Base-by-base conservation (phyloP, 2,888 invertebrate genomes). In the Eristalinus sepulchralis region DNA sequence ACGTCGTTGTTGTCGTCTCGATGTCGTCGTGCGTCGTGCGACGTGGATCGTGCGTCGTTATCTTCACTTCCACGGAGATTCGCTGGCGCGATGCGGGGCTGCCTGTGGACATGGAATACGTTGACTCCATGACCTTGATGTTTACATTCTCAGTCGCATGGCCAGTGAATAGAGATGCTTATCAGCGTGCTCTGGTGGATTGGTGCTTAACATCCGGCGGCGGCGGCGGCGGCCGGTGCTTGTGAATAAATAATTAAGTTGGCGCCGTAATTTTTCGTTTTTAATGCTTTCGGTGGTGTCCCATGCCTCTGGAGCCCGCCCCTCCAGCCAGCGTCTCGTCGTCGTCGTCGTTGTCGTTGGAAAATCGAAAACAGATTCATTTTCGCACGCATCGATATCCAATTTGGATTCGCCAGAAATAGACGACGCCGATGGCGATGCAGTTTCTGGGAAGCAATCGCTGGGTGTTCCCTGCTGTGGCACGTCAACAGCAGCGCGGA, bases 61-160 rank as follows among this genome's bases (percentile, higher is more conserved):
- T 47, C 47, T 47, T 8, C 47, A 17, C 17, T 5, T 27, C 27
- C 2, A 27, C 47, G 17, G 9, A 47, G 47, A 47, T 47, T 47
- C 47, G 47, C 47, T 47, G 47, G 33, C 11, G 34, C 62, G 62
- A 17, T 34, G 20, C 27, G 24, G n/a, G 39, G 33, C 47, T 39
- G 27, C 60, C 71, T 10, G 22, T 68, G 22, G 22, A 62, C 2
- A 17, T 17, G 64, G 20, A 53, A 76, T 84, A 66, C 80, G 71
- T 79, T 84, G 80, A 84, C 75, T 77, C 33, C 66, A 9, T 75
- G 75, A 84, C 80, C 83, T 83, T 83, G 79, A 53, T 36, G 70
- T 71, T 70, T 31, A 27, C 5, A 62, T 76, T 76, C 72, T 20
- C 8, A 39, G 59, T 31, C n/a, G 39, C 9, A 66, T 36, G 17